These are phyloP conservation scores for Varanus salvator DNA, from an alignment of 2,113 vertebrate genomes.

Conservation along the genomic window DNA sequence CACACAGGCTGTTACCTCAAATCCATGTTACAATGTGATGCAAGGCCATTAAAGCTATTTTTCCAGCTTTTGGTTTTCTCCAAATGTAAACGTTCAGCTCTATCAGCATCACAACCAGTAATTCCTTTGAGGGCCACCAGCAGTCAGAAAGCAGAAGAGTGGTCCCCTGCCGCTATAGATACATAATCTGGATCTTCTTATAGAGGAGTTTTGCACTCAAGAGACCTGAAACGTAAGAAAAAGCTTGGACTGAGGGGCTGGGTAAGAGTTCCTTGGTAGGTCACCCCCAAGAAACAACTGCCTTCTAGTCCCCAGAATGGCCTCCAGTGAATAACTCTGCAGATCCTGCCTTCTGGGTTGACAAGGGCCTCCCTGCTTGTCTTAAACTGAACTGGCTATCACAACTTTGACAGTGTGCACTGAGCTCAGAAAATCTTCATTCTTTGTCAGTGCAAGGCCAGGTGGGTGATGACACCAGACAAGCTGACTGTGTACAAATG, in stretches of 20 bases:
- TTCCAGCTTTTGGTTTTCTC: background rate
- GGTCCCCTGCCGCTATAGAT: background rate
- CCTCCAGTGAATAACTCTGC: background rate
- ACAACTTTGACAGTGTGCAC: background rate
- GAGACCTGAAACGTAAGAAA: background rate
- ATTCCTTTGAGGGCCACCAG: background rate
- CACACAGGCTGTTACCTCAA: background rate
- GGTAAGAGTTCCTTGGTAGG: background rate
- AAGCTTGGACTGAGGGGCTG: background rate
- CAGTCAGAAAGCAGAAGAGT: background rate
- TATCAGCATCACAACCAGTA: background rate
- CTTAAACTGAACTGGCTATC: background rate
- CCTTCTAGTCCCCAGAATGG: background rate
- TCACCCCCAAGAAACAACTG: background rate
- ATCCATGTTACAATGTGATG: background rate
- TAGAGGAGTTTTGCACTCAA: background rate
- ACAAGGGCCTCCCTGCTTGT: background rate
- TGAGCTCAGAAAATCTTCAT: background rate
- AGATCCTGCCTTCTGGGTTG: background rate
- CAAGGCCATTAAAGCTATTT: background rate
- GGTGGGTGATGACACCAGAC: background rate
- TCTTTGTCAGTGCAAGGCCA: background rate
- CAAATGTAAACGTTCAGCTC: background rate
- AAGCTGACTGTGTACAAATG: background rate
- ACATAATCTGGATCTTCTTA: background rate